Evolutionary conservation across 2,888 invertebrate species (phyloP).

Genomic region (Aproaerema taeniolella): DNA sequence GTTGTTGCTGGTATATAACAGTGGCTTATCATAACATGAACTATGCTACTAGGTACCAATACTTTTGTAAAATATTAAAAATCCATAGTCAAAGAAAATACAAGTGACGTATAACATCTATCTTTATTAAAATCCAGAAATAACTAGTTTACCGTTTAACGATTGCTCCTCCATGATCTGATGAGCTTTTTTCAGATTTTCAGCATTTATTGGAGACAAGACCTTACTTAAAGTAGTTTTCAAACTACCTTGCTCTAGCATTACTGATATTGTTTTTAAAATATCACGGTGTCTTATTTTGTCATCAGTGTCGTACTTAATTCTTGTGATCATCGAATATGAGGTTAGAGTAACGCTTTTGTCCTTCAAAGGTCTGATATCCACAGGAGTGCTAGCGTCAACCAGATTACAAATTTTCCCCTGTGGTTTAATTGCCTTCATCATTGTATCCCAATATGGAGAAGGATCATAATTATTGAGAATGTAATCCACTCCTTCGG

Average conservation of each 20-base stretch:
- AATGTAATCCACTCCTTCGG: conserved; percentile 50
- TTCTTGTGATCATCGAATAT: conserved; percentile 57
- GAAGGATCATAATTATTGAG: conserved; percentile 57
- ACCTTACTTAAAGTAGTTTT: conserved; percentile 49
- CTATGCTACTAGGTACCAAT: no score
- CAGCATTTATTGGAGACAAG: conserved; percentile 57
- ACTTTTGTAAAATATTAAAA: no score
- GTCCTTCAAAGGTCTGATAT: conserved; percentile 48
- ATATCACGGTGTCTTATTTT: conserved; percentile 50
- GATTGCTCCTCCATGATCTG: conserved; percentile 47
- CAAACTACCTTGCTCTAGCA: conserved; percentile 49
- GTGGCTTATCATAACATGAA: no score
- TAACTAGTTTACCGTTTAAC: conserved; percentile 56
- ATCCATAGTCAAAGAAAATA: no score
- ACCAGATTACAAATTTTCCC: conserved; percentile 61
- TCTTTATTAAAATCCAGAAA: conserved; percentile 48
- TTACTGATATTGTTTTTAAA: conserved; percentile 41
- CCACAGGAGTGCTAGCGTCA: conserved; percentile 51
- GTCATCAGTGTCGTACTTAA: conserved; percentile 58
- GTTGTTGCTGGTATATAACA: no score
- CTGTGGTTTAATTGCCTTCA: conserved; percentile 54
- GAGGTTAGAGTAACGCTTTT: conserved; percentile 57
- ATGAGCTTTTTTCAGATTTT: conserved; percentile 55
- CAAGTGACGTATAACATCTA: no score
- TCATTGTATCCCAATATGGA: conserved; percentile 59